Base-by-base conservation (phyloP, 2,113 vertebrate genomes). In the Ia io region DNA sequence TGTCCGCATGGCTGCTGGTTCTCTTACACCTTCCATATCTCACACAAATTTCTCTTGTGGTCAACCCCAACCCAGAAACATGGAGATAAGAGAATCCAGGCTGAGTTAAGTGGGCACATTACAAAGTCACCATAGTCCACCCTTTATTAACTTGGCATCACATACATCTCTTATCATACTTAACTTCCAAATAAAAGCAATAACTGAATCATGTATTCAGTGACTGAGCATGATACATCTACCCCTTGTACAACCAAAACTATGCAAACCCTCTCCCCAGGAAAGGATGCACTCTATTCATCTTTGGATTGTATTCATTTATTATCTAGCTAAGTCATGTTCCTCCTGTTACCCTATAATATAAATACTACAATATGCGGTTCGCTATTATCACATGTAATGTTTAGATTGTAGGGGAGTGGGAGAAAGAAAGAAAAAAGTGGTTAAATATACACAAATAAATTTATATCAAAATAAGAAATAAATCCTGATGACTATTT, bases 161-260 rank as follows among this genome's bases (percentile, higher is more conserved):
- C 40, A 22, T 2, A 67, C 20, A 83, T 86, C 23, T 90, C n/a
- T 70, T 71, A 32, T 4, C 25, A 76, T 7, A 56, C 10, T 74
- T 35, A 92, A 92, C 11, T 90, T 84, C 3, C n/a, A 76, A 73
- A 40, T 35, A 63, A 94, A 94, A 74, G 20, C 11, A 61, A 61
- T 23, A 61, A 16, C n/a, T 77, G 84, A 90, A 84, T 23, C 18
- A 86, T 37, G 22, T 59, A 61, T 56, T 11, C 44, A 59, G 67
- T 94, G 28, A 77, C 23, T 59, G 56, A 53, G 70, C 8, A n/a
- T 70, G 22, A 71, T 22, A 51, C 7, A 16, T 13, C 35, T 88
- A 37, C 37, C 12, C 7, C 9, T n/a, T 63, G 12, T 32, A 63
- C 37, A 82, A 51, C 42, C 40, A 82, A 95, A 85, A 51, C 51